Percentiles rank a stretch among this genome's conserved stretches.
phyloP scores from a whole-genome alignment of 2,888 invertebrate species.

The Pasiphila rectangulata region DNA sequence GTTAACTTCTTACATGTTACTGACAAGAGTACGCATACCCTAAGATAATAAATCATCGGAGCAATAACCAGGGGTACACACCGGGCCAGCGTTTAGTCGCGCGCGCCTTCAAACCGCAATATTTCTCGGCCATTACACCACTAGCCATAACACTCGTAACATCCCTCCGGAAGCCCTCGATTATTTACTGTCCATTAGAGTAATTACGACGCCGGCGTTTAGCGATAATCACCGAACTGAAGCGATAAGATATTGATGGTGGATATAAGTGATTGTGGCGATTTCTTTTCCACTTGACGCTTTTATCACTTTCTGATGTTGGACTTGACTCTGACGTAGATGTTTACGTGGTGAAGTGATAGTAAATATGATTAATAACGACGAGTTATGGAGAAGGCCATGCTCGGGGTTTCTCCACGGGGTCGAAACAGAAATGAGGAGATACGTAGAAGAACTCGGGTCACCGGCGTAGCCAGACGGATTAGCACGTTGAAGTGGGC shows the following conservation, averaged over 20 bases:
- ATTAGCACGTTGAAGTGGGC: too few species aligned
- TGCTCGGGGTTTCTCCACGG: too few species aligned
- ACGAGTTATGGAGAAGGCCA: too few species aligned
- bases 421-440: too few species aligned
- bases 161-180: slow-evolving; percentile 6
- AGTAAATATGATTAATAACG: too few species aligned
- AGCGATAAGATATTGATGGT: slow-evolving; percentile 12
- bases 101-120: neutral
- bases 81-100: neutral
- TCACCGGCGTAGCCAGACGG: too few species aligned
- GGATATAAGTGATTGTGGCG: slow-evolving; percentile 11
- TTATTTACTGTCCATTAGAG: slow-evolving; percentile 17
- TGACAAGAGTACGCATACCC: neutral
- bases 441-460: too few species aligned
- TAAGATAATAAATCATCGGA: neutral
- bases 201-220: slow-evolving; percentile 16
- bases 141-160: slow-evolving; percentile 3
- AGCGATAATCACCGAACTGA: slow-evolving; percentile 12
- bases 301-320: slow-evolving; percentile 1
- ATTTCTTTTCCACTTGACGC: slow-evolving; percentile 8
- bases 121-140: slow-evolving; percentile 2
- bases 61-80: neutral
- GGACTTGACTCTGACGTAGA: too few species aligned
- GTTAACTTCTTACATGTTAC: neutral
- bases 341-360: too few species aligned